Evolutionary conservation across 2,113 vertebrate species (phyloP), one percentile per base, ranked within the genome.

Genomic region (Microtus richardsoni): DNA sequence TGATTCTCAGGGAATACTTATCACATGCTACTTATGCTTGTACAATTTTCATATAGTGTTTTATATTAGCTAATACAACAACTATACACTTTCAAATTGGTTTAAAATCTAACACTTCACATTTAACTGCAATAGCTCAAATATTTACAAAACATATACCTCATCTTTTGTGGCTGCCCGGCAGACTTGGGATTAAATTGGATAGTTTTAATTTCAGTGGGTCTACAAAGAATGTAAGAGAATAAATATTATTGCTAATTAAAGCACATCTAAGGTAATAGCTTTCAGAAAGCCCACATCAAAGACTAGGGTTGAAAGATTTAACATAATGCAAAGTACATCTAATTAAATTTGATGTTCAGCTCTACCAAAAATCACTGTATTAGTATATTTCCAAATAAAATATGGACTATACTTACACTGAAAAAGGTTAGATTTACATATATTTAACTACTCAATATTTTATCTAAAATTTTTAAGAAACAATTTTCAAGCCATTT

Each of bases 211-310:
- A 77, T 12, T 28, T 90, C 19, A 47, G 0, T 58, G 13, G 91
- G 28, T 71, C n/a, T 70, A 52, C 19, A 86, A 33, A 70, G 83
- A 64, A 84, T 9, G 21, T 68, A 16, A 68, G 3, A 64, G 47
- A 87, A 80, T 90, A 62, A 87, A 74, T 92, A 47, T 39, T 52
- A 79, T 89, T 85, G 75, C 41, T 79, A 91, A 90, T 70, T 64
- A 73, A 75, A 93, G 49, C 4, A 91, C 68, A 94, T 75, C 0
- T 80, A 68, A 62, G 5, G 28, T 24, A 94, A 41, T 52, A 79
- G 49, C 39, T 94, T 95, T 74, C 71, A 36, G 19, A 91, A 86
- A 86, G 83, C 49, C 41, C 79, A 14, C 84, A 41, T 54, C 39
- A 93, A 89, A 60, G 5, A 39, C 77, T 89, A 41, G 1, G 12